These are phyloP conservation scores for Diloba caeruleocephala DNA, from an alignment of 2,888 invertebrate genomes.

Conservation along the genomic window DNA sequence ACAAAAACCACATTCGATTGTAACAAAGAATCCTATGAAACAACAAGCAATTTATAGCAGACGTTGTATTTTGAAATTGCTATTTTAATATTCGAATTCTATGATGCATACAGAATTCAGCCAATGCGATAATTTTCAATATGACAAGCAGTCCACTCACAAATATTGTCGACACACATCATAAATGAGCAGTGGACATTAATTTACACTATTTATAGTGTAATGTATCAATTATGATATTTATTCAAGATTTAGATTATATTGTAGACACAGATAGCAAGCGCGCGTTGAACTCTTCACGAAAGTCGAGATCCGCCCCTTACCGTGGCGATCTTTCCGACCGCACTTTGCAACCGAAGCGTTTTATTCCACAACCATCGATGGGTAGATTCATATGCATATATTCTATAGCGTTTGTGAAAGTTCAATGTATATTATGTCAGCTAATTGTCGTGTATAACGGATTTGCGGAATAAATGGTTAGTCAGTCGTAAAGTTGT, in stretches of 20 bases:
- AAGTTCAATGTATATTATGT: slow-evolving; percentile 41
- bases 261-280: slow-evolving; percentile 56
- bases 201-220: slow-evolving; percentile 51
- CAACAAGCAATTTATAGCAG: too few relatives aligned
- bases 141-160: slow-evolving; percentile 3
- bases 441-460: slow-evolving; percentile 39
- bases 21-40: too few relatives aligned
- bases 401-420: not conserved
- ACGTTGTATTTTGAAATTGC: too few relatives aligned
- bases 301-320: slow-evolving; percentile 67
- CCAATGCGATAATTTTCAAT: slow-evolving; percentile 6
- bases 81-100: too few relatives aligned
- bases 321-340: slow-evolving; percentile 36
- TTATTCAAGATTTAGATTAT: slow-evolving; percentile 64
- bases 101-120: not conserved
- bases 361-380: slow-evolving; percentile 32
- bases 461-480: slow-evolving; percentile 51
- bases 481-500: slow-evolving; percentile 51
- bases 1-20: too few relatives aligned
- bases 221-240: slow-evolving; percentile 60
- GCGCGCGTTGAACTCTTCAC: slow-evolving; percentile 85
- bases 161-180: slow-evolving; percentile 21
- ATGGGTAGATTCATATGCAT: slow-evolving; percentile 8
- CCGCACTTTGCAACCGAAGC: slow-evolving; percentile 17
- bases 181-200: slow-evolving; percentile 44